Conservation (phyloP, 2,797 vertebrate genomes). For the Sebastes matsubarae region DNA sequence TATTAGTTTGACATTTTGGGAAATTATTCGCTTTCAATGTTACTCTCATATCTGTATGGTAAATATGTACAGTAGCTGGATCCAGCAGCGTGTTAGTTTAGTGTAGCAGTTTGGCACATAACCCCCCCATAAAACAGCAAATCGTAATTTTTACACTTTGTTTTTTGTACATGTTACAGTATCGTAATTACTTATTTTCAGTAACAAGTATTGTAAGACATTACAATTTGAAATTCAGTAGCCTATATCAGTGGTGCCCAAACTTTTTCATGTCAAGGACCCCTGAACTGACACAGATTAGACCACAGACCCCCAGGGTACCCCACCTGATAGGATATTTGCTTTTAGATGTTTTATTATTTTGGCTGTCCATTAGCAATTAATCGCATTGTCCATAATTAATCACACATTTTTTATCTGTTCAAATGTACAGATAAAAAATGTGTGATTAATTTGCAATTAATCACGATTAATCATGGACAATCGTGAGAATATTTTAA, state of each 20-base stretch:
- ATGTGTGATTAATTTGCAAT: no score
- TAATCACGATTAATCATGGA: no score
- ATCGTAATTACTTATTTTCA: background rate
- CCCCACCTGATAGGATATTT: fast-evolving
- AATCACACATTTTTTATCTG: no score
- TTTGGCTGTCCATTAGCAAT: no score
- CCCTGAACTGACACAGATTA: no score
- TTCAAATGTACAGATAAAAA: no score
- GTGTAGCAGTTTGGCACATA: background rate
- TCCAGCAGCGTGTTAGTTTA: background rate
- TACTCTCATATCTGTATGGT: background rate
- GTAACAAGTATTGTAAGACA: background rate
- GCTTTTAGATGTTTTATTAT: no score
- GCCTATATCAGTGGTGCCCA: background rate
- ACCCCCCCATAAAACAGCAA: background rate
- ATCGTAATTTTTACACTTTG: background rate
- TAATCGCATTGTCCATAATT: no score
- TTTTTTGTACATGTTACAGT: background rate
- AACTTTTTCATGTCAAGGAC: no score
- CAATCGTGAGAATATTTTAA: no score
- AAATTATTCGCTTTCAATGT: background rate
- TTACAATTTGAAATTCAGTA: background rate
- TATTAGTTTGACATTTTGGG: no score
- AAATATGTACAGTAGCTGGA: background rate
- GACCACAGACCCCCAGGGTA: no score